Evolutionary conservation across 1,140 invertebrate species (phyloP), one percentile per base, ranked within the genome.

Genomic region (Sycophila sp.): DNA sequence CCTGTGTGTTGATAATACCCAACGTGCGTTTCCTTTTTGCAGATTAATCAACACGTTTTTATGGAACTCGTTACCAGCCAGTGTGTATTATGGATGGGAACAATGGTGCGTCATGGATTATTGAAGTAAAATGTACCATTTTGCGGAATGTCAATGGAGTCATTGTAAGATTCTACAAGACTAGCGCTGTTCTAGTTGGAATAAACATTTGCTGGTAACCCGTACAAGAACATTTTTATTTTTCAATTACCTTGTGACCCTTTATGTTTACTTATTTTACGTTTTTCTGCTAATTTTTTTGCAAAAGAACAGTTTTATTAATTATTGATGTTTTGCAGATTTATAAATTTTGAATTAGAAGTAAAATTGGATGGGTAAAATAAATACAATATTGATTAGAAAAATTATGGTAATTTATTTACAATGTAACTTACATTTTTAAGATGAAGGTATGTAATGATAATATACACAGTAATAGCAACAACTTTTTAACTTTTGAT

Each of bases 161-260:
- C n/a, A n/a, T n/a, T n/a, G n/a, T n/a, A 53, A 26, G 58, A 36
- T 22, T 15, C 51, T 26, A 40, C 32, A 58, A 59, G 24, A 49
- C 5, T 24, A 60, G 22, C n/a, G 34, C 13, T 64, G 17, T 30
- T 69, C 36, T 59, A n/a, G 45, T 15, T 70, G 17, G 73, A 81
- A 82, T 81, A 81, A 81, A 81, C 67, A 73, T 67, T 73, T 58
- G 58, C 69, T 81, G 76, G 77, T 77, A 76, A 79, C 45, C 70
- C 40, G 59, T 67, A 70, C 72, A 51, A 66, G 15, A 49, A 60
- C 13, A n/a, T n/a, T 56, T 32, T 56, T 32, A 28, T 36, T 64
- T 64, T 64, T 36, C 3, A 38, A 17, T 58, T 19, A 36, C 8
- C 28, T 28, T 53, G 8, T 22, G 4, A 36, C 8, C 28, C 15